Percentiles rank a stretch among this genome's conserved stretches.
phyloP scores from a whole-genome alignment of 2,888 invertebrate genomes.

The Neria commutata region DNA sequence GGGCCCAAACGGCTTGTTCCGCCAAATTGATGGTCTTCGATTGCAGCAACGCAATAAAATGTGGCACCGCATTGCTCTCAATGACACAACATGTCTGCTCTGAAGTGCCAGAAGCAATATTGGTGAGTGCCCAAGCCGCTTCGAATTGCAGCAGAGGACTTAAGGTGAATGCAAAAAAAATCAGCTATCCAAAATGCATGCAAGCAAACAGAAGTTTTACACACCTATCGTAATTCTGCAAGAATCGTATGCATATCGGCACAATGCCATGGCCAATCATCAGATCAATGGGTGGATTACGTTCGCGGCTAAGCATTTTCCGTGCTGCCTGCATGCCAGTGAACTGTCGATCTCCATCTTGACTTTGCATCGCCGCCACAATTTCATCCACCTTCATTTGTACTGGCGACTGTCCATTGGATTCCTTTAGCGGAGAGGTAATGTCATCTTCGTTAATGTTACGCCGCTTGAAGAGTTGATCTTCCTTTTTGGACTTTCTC shows the following conservation, averaged over 20 bases:
- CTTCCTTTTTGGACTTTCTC: conserved; percentile 91
- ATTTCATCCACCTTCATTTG: conserved; percentile 74
- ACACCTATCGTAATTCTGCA: conserved; percentile 76
- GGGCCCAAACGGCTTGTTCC: conserved; percentile 96
- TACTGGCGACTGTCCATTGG: conserved; percentile 60
- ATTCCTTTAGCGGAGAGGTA: conserved; percentile 64
- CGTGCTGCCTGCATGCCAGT: conserved; percentile 81
- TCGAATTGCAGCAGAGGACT: conserved; percentile 88
- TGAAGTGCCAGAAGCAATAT: conserved; percentile 93
- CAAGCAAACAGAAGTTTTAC: conserved; percentile 33
- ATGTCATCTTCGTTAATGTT: conserved; percentile 71
- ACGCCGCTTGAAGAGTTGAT: conserved; percentile 88
- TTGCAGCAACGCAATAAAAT: conserved; percentile 75
- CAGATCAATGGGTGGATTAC: conserved; percentile 87
- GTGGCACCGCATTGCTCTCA: conserved; percentile 82
- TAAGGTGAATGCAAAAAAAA: background rate
- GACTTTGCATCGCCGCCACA: conserved; percentile 72
- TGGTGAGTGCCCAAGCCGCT: conserved; percentile 96
- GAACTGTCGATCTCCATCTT: conserved; percentile 69
- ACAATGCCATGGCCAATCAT: conserved; percentile 86
- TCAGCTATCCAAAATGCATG: background rate
- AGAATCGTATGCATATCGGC: conserved; percentile 78
- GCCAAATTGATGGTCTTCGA: conserved; percentile 74
- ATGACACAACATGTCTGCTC: conserved; percentile 90
- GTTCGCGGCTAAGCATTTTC: conserved; percentile 85